Percentiles rank a stretch among this genome's conserved stretches.
Evolutionary conservation across 2,113 vertebrate species (phyloP).

Genomic region (Nycticebus coucang): DNA sequence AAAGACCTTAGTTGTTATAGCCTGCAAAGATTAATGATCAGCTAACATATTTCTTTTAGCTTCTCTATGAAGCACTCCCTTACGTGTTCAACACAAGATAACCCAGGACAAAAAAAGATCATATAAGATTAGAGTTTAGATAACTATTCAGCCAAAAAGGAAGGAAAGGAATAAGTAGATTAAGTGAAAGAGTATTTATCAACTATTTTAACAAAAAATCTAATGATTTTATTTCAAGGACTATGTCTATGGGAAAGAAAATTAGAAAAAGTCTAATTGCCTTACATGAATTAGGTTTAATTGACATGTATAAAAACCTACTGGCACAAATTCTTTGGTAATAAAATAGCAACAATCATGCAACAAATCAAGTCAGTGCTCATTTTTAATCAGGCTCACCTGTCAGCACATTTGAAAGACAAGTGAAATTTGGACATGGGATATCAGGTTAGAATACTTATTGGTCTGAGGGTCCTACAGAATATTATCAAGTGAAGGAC

Average conservation of each 20-base stretch:
- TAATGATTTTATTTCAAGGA: constrained; percentile 5
- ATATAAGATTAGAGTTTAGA: constrained; percentile 20
- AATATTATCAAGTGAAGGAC: background rate
- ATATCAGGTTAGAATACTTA: background rate
- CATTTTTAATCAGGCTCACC: background rate
- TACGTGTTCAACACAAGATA: background rate
- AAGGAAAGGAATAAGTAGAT: background rate
- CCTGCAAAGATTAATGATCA: constrained; percentile 5
- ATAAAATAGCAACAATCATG: background rate
- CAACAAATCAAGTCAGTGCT: background rate
- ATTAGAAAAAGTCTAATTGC: background rate
- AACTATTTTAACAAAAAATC: background rate
- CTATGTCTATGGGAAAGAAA: background rate
- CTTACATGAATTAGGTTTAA: background rate
- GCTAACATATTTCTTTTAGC: background rate
- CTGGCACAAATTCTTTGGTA: background rate
- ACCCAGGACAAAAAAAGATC: constrained; percentile 4
- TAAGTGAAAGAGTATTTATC: background rate
- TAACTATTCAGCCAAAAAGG: background rate
- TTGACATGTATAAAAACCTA: background rate
- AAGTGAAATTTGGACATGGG: background rate
- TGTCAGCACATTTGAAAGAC: background rate
- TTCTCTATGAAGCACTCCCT: background rate
- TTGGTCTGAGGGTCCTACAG: background rate
- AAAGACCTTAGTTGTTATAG: background rate